These are phyloP conservation scores for Typhlomys cinereus DNA, from an alignment of 2,113 vertebrate species.

Conservation along the genomic window DNA sequence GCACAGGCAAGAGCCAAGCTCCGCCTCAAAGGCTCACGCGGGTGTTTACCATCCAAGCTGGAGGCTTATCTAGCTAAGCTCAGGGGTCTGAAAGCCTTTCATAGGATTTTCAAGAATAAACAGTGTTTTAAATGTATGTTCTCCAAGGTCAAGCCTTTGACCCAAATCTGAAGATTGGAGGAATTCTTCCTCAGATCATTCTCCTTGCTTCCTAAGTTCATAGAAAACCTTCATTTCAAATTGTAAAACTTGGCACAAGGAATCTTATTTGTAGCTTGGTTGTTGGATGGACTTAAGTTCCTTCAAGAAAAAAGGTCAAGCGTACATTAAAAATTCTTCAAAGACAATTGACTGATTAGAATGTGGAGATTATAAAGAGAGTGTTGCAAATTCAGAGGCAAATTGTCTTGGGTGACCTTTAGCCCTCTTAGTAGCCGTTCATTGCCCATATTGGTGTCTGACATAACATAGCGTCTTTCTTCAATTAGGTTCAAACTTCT, in stretches of 20 bases:
- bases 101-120: slow-evolving; percentile 53
- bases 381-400: neutral
- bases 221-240: slow-evolving; percentile 8
- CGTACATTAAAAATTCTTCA: neutral
- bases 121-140: slow-evolving; percentile 37
- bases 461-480: no score
- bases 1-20: neutral
- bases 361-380: neutral
- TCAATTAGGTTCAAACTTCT: neutral
- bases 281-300: neutral
- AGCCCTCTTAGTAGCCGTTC: no score
- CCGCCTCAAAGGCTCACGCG: neutral
- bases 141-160: slow-evolving; percentile 40
- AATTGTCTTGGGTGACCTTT: neutral
- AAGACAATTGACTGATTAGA: no score
- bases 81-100: slow-evolving; percentile 55
- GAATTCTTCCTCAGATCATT: neutral
- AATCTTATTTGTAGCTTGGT: neutral
- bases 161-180: neutral
- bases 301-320: neutral
- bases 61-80: neutral
- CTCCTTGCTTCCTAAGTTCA: neutral
- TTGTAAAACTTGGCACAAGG: neutral
- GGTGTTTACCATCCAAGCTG: neutral
- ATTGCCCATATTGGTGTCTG: neutral